Base-by-base conservation (phyloP, 2,888 invertebrate genomes). In the Agrilus cyanescens region DNA sequence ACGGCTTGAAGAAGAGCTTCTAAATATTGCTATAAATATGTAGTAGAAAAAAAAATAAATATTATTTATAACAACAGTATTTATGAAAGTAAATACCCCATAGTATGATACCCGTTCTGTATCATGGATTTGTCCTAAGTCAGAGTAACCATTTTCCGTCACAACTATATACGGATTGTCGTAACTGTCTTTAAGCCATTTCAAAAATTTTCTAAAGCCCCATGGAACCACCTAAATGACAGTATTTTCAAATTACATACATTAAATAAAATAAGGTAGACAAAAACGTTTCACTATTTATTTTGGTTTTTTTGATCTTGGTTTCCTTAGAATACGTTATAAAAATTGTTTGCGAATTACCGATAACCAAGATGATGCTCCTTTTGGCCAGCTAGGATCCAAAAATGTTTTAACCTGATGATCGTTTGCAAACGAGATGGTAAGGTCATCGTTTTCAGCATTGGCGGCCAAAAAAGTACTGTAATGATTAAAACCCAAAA, bases 181-280 rank as follows among this genome's bases (percentile, higher is more conserved):
- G 38, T 59, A 60, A 35, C 53, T 47, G 1, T 53, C 45, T 40
- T 50, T 58, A 20, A 61, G 66, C 65, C 73, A 71, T 13, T 67
- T 59, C 0, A 80, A 55, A 1, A 77, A 45, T 46, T 74, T 73
- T 45, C 64, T 58, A 46, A 81, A 69, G 1, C 76, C 78, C 70
- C 72, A 71, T 0, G 78, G 76, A 2, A 73, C 72, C 47, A 71
- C 38, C 14, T 37, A 31, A 13, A 41, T 10, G 25, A 10, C 10
- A 25, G 10, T 10, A 25, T 25, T 15, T 33, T 33, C n/a, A 33
- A 32, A 32, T 10, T 32, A 4, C 14, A 8, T 20, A 20, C n/a
- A n/a, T n/a, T n/a, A n/a, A n/a, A n/a, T n/a, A n/a, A n/a, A n/a
- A n/a, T n/a, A n/a, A n/a, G n/a, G n/a, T n/a, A n/a, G n/a, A n/a